Percentiles rank a stretch among this genome's conserved stretches.
Conservation (phyloP, 2,888 invertebrate genomes). For the Zygothrica quintamaculata region DNA sequence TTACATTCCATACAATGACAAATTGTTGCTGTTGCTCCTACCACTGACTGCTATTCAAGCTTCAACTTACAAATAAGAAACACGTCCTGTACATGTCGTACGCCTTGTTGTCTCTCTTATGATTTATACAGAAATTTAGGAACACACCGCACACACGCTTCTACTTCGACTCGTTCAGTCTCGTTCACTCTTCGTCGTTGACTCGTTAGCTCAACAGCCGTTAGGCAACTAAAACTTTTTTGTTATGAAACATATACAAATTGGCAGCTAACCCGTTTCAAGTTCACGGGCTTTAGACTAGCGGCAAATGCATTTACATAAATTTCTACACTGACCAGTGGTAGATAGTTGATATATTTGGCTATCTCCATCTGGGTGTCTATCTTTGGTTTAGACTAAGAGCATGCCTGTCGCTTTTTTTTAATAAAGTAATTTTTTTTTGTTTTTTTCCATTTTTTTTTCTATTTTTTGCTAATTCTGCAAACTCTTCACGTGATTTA, state of each 20-base stretch:
- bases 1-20: conserved; percentile 31
- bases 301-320: conserved; percentile 69
- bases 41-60: too few species aligned
- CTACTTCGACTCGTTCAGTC: conserved; percentile 1
- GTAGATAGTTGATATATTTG: conserved; percentile 24
- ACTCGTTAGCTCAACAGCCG: conserved; percentile 60
- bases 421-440: conserved; percentile 53
- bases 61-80: conserved; percentile 55
- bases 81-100: conserved; percentile 59
- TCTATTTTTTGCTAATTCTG: conserved; percentile 29
- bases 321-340: conserved; percentile 61
- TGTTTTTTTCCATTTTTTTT: too few species aligned
- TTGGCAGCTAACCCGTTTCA: conserved; percentile 60
- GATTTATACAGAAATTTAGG: conserved; percentile 7
- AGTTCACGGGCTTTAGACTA: conserved; percentile 62
- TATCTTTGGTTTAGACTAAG: conserved; percentile 10
- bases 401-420: conserved; percentile 36
- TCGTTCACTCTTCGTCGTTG: conserved; percentile 32
- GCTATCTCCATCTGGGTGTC: conserved; percentile 35
- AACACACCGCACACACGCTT: conserved; percentile 12
- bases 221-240: conserved; percentile 53
- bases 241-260: conserved; percentile 15
- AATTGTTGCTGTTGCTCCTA: conserved; percentile 12
- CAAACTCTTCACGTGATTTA: conserved; percentile 76
- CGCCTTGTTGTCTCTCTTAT: conserved; percentile 18